Conservation (phyloP, 1,140 invertebrate genomes). For the Lepidurus apus region DNA sequence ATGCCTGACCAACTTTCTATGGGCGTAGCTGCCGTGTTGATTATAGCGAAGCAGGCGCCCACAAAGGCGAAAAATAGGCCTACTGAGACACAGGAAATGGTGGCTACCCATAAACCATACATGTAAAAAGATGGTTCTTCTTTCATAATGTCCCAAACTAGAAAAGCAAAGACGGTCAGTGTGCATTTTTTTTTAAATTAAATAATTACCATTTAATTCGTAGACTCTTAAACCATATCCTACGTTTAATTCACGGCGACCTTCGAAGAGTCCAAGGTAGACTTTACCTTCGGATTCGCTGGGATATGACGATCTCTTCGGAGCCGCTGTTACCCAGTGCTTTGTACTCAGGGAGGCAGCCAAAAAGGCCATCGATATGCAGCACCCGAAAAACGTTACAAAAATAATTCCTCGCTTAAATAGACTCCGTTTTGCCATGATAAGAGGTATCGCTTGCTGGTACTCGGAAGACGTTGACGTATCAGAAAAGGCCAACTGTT, state of each 20-base stretch:
- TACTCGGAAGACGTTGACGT: neutral
- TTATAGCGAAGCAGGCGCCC: slow-evolving; percentile 64
- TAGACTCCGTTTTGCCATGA: slow-evolving; percentile 42
- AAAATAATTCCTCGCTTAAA: slow-evolving; percentile 76
- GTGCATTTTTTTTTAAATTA: no score
- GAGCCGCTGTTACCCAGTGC: slow-evolving; percentile 75
- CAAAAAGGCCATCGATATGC: slow-evolving; percentile 71
- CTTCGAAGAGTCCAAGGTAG: slow-evolving; percentile 76
- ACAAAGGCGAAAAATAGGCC: slow-evolving; percentile 62
- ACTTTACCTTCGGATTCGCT: slow-evolving; percentile 67
- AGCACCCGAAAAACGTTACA: slow-evolving; percentile 78
- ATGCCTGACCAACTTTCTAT: slow-evolving; percentile 59
- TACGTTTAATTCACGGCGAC: slow-evolving; percentile 72
- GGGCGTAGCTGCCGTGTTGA: slow-evolving; percentile 70
- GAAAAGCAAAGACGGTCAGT: slow-evolving; percentile 33
- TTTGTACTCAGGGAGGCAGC: slow-evolving; percentile 78
- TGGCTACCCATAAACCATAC: slow-evolving; percentile 65
- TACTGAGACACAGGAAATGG: slow-evolving; percentile 57
- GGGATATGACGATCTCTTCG: slow-evolving; percentile 60
- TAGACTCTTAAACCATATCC: slow-evolving; percentile 72
- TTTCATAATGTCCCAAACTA: slow-evolving; percentile 56
- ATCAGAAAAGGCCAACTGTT: neutral
- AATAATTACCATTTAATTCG: slow-evolving; percentile 61
- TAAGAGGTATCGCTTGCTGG: neutral
- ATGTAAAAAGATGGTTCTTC: slow-evolving; percentile 60